Conservation (phyloP, 2,888 invertebrate species). For the Mycalesis mineus region DNA sequence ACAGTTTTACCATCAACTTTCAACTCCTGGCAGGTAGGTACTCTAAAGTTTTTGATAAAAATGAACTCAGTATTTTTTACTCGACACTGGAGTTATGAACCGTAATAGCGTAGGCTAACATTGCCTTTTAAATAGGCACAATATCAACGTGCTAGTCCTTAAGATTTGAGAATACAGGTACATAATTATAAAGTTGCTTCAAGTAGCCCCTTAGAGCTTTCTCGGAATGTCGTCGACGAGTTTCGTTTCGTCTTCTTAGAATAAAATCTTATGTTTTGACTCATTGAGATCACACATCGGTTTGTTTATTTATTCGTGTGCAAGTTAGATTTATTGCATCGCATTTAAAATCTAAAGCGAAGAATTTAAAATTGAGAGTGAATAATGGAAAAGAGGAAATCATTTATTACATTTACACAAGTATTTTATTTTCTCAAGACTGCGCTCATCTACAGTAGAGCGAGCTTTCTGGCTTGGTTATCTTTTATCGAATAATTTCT, state of each 20-base stretch:
- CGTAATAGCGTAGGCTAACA: too few species aligned
- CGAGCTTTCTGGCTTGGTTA: too few species aligned
- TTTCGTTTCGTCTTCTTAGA: constrained; percentile 43
- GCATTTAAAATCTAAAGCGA: constrained; percentile 6
- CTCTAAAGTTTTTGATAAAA: too few species aligned
- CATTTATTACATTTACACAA: too few species aligned
- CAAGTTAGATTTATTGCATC: constrained; percentile 14
- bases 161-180: constrained; percentile 15
- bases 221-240: constrained; percentile 37
- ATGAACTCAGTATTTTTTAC: too few species aligned
- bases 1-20: too few species aligned
- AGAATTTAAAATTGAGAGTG: constrained; percentile 8
- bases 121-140: too few species aligned
- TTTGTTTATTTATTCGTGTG: constrained; percentile 24
- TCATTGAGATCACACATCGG: constrained; percentile 31
- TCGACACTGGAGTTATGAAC: too few species aligned
- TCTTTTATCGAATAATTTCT: too few species aligned
- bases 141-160: background rate
- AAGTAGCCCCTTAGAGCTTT: constrained; percentile 42
- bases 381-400: background rate
- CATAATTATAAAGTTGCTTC: constrained; percentile 36
- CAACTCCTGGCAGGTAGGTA: too few species aligned
- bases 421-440: too few species aligned
- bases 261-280: constrained; percentile 47
- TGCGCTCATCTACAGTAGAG: too few species aligned